Conservation (phyloP, 1,140 invertebrate genomes). For the Paraescarpia echinospica region DNA sequence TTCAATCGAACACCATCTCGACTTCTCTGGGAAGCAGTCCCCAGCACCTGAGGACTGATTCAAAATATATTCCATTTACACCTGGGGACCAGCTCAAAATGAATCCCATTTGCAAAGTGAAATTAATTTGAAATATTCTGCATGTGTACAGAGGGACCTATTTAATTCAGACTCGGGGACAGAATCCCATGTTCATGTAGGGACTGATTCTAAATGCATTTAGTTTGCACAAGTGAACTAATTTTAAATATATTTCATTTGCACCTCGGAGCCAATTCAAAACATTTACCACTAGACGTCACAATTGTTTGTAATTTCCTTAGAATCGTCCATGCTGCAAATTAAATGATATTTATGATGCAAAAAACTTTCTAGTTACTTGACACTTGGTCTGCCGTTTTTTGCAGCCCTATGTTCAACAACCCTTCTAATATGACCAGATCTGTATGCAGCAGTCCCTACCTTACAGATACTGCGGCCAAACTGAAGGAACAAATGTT, state of each 20-base stretch:
- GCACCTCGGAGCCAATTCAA: not conserved
- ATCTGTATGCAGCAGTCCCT: not conserved
- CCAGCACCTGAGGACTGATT: not conserved
- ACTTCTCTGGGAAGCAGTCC: too few species aligned
- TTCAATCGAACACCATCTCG: too few species aligned
- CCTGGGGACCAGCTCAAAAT: not conserved
- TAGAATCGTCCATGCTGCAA: not conserved
- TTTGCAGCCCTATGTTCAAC: not conserved
- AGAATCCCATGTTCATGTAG: too few species aligned
- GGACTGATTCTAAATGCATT: not conserved
- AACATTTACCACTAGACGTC: too few species aligned
- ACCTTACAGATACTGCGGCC: conserved; percentile 10
- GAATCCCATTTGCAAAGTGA: too few species aligned
- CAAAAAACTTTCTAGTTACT: not conserved
- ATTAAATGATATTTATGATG: not conserved
- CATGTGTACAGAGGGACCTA: too few species aligned
- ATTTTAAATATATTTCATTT: not conserved
- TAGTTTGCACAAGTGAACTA: too few species aligned
- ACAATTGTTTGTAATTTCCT: too few species aligned
- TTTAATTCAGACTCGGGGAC: too few species aligned
- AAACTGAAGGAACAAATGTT: conserved; percentile 12
- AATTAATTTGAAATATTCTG: too few species aligned
- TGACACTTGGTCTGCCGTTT: not conserved
- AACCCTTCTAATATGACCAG: not conserved
- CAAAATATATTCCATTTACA: not conserved